Evolutionary conservation across 53 echinoderm and acorn worm species (phyloP).

Genomic region (Apostichopus leukothele): DNA sequence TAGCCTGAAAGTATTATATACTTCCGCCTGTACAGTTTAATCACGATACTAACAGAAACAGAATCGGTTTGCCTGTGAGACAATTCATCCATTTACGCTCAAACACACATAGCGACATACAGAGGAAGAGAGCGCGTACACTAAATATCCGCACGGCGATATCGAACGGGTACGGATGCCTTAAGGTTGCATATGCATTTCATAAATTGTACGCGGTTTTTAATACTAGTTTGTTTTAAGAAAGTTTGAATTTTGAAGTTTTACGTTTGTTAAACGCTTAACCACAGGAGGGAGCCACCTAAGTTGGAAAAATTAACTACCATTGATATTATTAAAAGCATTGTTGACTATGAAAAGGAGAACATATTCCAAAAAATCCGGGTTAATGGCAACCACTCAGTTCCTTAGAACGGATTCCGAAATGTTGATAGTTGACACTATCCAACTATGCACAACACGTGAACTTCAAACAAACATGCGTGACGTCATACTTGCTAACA

Average conservation of each 20-base stretch:
- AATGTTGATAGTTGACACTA: too few species aligned
- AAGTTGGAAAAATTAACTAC: too few species aligned
- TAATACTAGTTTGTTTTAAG: neutral
- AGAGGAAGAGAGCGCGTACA: neutral
- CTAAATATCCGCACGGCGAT: neutral
- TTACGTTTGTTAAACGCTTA: neutral
- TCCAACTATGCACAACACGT: too few species aligned
- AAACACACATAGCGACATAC: too few species aligned
- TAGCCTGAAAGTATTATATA: neutral
- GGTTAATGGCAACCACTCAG: too few species aligned
- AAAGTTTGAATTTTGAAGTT: neutral
- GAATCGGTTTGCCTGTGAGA: neutral
- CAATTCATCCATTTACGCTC: neutral
- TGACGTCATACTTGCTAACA: too few species aligned
- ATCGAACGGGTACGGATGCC: neutral
- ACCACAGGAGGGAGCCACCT: neutral
- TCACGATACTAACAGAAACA: neutral
- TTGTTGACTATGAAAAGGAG: neutral
- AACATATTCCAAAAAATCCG: neutral
- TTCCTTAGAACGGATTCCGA: too few species aligned
- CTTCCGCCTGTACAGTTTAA: neutral
- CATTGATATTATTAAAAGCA: neutral
- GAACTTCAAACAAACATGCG: too few species aligned
- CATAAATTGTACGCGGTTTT: neutral
- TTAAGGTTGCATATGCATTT: neutral